Conservation (phyloP, 2,113 vertebrate species). For the Dissostichus mawsoni region DNA sequence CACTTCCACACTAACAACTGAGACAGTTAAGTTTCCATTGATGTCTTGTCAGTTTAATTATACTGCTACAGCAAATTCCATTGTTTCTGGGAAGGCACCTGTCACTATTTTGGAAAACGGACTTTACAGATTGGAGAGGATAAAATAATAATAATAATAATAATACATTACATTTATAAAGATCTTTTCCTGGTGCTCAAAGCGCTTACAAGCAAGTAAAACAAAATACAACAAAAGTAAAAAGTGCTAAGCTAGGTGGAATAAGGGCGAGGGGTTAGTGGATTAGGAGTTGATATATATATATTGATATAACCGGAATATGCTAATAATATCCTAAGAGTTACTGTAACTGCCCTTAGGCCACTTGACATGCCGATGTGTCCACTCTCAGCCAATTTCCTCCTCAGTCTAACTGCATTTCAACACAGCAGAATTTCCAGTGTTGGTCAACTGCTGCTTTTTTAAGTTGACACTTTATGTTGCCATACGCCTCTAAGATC, state of each 20-base stretch:
- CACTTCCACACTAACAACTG: not conserved
- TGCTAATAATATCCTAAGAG: not conserved
- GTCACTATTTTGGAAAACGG: not conserved
- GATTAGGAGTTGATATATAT: too few species aligned
- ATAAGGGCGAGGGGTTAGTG: too few species aligned
- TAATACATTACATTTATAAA: too few species aligned
- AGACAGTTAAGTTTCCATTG: not conserved
- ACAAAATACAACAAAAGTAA: too few species aligned
- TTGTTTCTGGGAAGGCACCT: not conserved
- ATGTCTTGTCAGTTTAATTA: not conserved
- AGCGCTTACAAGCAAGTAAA: too few species aligned
- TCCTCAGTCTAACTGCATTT: constrained; percentile 24
- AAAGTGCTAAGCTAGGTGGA: too few species aligned
- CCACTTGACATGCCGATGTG: not conserved
- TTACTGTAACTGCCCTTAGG: not conserved
- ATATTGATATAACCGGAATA: too few species aligned
- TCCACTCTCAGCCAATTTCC: not conserved
- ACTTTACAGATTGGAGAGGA: not conserved
- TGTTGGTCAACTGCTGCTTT: constrained; percentile 13
- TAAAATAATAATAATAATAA: not conserved
- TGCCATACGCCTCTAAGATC: not conserved
- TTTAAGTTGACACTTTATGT: not conserved
- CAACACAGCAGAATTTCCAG: constrained; percentile 44
- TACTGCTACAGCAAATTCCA: not conserved
- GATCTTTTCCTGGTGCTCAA: too few species aligned